Conservation (phyloP, 2,797 vertebrate genomes). For the Tadarida brasiliensis region DNA sequence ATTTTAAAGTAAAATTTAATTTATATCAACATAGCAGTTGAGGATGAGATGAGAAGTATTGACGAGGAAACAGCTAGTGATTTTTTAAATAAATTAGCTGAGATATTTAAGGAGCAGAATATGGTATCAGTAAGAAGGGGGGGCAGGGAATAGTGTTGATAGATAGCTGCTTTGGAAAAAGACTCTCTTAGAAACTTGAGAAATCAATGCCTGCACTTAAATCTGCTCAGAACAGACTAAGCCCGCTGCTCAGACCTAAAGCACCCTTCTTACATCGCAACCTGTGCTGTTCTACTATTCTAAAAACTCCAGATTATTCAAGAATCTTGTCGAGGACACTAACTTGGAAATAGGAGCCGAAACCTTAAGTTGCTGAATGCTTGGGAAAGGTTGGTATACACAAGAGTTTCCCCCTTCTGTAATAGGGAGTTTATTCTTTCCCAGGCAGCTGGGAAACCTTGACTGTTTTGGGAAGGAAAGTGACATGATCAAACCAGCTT, state of each 20-base stretch:
- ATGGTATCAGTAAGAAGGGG: background rate
- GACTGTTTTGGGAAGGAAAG: background rate
- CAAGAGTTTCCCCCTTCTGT: background rate
- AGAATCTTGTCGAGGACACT: constrained; percentile 50
- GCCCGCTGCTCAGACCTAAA: background rate
- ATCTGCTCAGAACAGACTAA: background rate
- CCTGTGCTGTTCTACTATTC: background rate
- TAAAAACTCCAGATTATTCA: constrained; percentile 23
- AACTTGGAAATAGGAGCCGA: constrained; percentile 29
- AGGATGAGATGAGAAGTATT: constrained; percentile 30
- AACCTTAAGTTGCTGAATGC: background rate
- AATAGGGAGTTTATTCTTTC: background rate
- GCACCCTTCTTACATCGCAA: background rate
- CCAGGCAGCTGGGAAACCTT: background rate
- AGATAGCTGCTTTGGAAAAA: background rate
- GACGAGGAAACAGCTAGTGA: background rate
- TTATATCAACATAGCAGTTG: constrained; percentile 62
- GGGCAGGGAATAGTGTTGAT: background rate
- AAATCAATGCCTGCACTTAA: constrained; percentile 60
- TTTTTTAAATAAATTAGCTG: constrained; percentile 47
- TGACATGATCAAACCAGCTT: background rate
- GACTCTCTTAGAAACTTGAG: constrained; percentile 6
- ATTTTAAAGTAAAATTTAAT: constrained; percentile 66
- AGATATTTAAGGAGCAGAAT: constrained; percentile 51
- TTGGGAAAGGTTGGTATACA: background rate